Evolutionary conservation across 2,797 vertebrate species (phyloP).

Genomic region (Squalus acanthias): DNA sequence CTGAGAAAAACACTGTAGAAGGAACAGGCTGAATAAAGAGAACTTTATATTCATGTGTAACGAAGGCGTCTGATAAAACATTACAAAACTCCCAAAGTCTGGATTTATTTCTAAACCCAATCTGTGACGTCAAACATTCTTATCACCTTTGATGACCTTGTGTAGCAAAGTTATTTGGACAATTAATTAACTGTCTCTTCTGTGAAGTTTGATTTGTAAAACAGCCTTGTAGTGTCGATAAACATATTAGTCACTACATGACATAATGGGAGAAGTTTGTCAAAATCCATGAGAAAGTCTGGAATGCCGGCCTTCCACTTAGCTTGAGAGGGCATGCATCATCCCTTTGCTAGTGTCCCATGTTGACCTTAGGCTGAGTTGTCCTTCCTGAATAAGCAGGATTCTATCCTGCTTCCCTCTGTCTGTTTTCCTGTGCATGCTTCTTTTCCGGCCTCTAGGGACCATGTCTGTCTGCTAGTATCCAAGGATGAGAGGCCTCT

Average conservation of each 20-base stretch:
- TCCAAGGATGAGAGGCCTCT: constrained; percentile 8
- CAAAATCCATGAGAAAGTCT: constrained; percentile 31
- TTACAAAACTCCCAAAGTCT: background rate
- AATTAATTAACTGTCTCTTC: constrained; percentile 2
- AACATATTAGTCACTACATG: constrained; percentile 9
- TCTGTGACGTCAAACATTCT: background rate
- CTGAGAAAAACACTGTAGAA: background rate
- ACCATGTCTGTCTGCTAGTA: background rate
- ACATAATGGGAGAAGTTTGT: constrained; percentile 7
- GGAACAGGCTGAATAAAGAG: background rate
- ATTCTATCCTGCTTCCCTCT: background rate
- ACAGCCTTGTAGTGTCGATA: background rate
- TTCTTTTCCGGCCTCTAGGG: background rate
- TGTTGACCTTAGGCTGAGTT: constrained; percentile 28
- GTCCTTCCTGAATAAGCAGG: constrained; percentile 7
- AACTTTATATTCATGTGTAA: background rate
- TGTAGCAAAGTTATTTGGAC: background rate
- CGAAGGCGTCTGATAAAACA: background rate
- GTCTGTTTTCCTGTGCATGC: constrained; percentile 8
- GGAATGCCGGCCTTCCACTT: constrained; percentile 16
- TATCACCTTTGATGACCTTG: background rate
- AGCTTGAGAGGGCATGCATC: background rate
- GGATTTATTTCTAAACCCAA: background rate
- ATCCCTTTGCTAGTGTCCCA: background rate
- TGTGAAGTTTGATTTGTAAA: constrained; percentile 10